Evolutionary conservation across 2,113 vertebrate genomes (phyloP).

Genomic region (Haemorhous mexicanus): DNA sequence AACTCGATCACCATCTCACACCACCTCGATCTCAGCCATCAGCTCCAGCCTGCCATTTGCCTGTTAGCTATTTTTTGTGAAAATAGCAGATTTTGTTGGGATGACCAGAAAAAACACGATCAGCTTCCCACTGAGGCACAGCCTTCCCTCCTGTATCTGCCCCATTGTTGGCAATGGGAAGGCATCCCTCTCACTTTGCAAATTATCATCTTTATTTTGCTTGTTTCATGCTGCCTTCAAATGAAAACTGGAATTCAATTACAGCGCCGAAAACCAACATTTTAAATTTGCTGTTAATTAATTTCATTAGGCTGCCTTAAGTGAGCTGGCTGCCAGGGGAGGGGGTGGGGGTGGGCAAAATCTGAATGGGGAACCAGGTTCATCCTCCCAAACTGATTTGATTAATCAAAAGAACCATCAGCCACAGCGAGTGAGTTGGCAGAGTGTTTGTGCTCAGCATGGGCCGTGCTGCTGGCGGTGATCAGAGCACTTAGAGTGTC

Average conservation of each 20-base stretch:
- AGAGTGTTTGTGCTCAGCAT: background rate
- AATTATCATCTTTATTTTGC: slow-evolving; percentile 11
- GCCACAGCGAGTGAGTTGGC: background rate
- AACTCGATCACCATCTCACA: background rate
- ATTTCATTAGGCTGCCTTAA: slow-evolving; percentile 53
- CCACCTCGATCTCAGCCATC: background rate
- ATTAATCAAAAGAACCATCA: slow-evolving; percentile 39
- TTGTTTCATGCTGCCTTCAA: background rate
- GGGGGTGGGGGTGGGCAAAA: background rate
- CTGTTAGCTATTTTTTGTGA: background rate
- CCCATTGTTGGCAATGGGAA: background rate
- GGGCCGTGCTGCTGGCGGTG: background rate
- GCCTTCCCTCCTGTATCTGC: background rate
- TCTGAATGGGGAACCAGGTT: background rate
- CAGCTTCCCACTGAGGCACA: background rate
- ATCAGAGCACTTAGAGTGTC: background rate
- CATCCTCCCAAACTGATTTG: slow-evolving; percentile 23
- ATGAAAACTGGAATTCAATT: slow-evolving; percentile 46
- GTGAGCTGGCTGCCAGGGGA: background rate
- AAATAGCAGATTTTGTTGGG: background rate
- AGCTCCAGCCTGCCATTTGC: background rate
- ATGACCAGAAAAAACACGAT: fast-evolving
- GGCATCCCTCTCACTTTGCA: background rate
- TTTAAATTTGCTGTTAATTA: slow-evolving; percentile 54
- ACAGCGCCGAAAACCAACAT: slow-evolving; percentile 3